A percentile compares a stretch with the other conserved stretches of the same genome.
phyloP scores from a whole-genome alignment of 2,113 vertebrate genomes.

The Daboia siamensis region DNA sequence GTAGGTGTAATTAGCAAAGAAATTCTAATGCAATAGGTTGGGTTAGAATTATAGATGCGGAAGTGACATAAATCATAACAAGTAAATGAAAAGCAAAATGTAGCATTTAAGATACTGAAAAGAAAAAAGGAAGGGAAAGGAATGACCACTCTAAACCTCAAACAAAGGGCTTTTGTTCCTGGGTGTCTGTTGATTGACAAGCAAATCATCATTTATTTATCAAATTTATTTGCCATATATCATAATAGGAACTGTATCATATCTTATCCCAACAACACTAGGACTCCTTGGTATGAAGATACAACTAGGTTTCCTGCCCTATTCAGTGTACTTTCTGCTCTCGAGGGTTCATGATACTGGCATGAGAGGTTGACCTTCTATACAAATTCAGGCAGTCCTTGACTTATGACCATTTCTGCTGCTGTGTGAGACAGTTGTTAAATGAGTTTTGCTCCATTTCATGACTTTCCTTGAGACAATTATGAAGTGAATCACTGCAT shows the following conservation, averaged over 20 bases:
- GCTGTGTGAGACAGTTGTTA: neutral
- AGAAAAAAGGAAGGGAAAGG: neutral
- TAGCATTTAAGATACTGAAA: neutral
- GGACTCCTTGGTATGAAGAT: neutral
- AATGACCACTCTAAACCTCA: neutral
- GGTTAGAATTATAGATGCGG: neutral
- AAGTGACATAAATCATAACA: neutral
- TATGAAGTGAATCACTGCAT: neutral
- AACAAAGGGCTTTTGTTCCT: neutral
- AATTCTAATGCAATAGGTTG: neutral
- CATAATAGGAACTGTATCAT: neutral
- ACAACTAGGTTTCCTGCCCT: neutral
- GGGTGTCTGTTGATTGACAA: neutral
- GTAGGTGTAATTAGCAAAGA: neutral
- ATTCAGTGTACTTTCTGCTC: neutral
- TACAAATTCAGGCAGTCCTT: neutral
- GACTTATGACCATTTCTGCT: neutral
- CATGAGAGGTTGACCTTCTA: neutral
- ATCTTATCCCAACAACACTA: neutral
- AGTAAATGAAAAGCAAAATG: neutral
- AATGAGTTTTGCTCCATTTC: neutral
- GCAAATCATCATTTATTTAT: neutral
- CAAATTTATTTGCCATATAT: neutral
- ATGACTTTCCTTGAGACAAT: neutral
- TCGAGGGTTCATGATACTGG: neutral